These are phyloP conservation scores for Lasioglossum vierecki DNA, from an alignment of 2,888 invertebrate genomes.

Conservation along the genomic window DNA sequence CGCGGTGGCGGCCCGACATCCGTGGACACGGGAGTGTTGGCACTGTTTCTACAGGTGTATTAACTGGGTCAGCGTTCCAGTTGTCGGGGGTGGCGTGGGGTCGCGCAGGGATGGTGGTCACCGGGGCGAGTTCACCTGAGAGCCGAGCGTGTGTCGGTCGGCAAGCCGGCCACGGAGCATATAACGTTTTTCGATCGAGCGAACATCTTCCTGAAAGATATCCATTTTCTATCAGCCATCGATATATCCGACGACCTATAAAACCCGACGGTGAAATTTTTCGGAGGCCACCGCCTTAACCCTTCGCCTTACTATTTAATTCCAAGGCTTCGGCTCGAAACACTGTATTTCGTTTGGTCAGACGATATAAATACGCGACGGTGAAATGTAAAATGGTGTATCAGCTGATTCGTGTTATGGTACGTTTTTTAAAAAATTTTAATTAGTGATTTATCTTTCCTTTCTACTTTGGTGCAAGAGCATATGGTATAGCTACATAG, in stretches of 20 bases:
- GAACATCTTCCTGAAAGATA: constrained; percentile 48
- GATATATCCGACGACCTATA: constrained; percentile 19
- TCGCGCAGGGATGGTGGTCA: constrained; percentile 54
- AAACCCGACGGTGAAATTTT: not conserved
- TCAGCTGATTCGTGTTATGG: not conserved
- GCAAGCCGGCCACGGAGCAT: constrained; percentile 33
- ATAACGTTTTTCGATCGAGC: constrained; percentile 58
- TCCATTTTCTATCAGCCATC: constrained; percentile 35
- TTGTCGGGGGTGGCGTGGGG: constrained; percentile 60
- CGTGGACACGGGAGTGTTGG: constrained; percentile 56
- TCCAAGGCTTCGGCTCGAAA: not conserved
- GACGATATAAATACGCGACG: not conserved
- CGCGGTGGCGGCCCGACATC: constrained; percentile 46
- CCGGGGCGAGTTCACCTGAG: constrained; percentile 70
- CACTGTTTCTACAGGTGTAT: constrained; percentile 76
- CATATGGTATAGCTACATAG: no score
- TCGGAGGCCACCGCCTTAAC: not conserved
- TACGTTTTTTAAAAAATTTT: no score
- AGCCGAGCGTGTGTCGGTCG: constrained; percentile 38
- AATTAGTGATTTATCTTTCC: no score
- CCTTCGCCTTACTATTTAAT: constrained; percentile 2
- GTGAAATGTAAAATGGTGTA: not conserved
- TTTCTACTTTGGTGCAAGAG: no score
- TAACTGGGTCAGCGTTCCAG: constrained; percentile 79
- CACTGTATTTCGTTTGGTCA: not conserved